Conservation (phyloP, 2,888 invertebrate genomes). For the Colostygia pectinataria region DNA sequence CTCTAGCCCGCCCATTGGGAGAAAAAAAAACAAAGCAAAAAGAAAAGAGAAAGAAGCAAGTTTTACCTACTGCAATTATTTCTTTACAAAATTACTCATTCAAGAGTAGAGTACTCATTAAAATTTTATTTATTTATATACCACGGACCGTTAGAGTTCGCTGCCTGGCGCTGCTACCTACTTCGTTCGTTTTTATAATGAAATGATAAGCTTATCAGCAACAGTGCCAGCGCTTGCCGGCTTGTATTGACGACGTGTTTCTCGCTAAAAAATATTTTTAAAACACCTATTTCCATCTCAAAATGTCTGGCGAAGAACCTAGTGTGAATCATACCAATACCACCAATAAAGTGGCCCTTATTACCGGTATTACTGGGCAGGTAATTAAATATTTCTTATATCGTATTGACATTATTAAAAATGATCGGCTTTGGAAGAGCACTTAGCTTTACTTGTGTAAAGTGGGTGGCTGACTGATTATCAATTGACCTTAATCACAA, state of each 20-base stretch:
- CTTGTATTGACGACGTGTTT: slow-evolving; percentile 40
- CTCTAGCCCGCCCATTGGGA: too few relatives aligned
- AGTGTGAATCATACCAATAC: slow-evolving; percentile 28
- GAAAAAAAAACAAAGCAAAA: too few relatives aligned
- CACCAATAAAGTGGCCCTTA: slow-evolving; percentile 89
- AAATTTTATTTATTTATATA: too few relatives aligned
- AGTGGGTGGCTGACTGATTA: background rate
- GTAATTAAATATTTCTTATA: slow-evolving; percentile 76
- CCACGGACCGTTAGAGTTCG: too few relatives aligned
- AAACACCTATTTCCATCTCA: background rate
- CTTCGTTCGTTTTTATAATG: slow-evolving; percentile 21
- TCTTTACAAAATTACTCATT: too few relatives aligned
- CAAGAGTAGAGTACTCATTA: too few relatives aligned
- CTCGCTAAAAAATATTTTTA: slow-evolving; percentile 13
- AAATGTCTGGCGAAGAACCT: slow-evolving; percentile 68
- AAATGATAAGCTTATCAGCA: slow-evolving; percentile 48
- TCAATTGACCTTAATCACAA: too few relatives aligned
- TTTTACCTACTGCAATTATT: too few relatives aligned
- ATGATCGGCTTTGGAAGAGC: too few relatives aligned
- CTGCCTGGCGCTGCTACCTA: too few relatives aligned
- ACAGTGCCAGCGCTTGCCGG: slow-evolving; percentile 36
- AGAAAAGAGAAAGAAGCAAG: too few relatives aligned
- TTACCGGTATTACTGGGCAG: slow-evolving; percentile 99
- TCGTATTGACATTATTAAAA: slow-evolving; percentile 11
- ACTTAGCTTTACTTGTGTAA: slow-evolving; percentile 8